phyloP scores from a whole-genome alignment of 2,888 invertebrate genomes.

The Synanthedon andrenaeformis region DNA sequence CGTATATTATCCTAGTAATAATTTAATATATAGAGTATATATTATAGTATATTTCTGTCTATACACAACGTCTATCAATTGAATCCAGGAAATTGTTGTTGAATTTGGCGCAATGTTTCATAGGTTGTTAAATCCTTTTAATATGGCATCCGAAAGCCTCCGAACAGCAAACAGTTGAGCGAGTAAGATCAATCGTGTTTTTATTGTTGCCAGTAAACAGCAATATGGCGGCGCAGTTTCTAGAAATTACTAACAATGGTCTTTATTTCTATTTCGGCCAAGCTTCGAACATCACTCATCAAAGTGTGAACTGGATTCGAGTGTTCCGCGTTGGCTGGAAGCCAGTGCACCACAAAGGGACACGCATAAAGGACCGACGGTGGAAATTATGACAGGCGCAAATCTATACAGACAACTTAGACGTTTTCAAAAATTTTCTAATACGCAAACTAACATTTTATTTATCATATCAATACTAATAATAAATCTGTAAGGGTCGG shows the following conservation, averaged over 20 bases:
- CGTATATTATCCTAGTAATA: too few species aligned
- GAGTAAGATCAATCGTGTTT: neutral
- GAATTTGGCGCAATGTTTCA: too few species aligned
- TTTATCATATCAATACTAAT: too few species aligned
- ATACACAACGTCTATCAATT: too few species aligned
- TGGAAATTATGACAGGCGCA: conserved; percentile 29
- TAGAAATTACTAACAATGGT: neutral
- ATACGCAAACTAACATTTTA: too few species aligned
- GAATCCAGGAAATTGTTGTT: too few species aligned
- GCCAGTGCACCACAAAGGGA: conserved; percentile 48
- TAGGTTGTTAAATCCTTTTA: too few species aligned
- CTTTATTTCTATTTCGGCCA: neutral
- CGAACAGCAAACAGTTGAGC: too few species aligned
- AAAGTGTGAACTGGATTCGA: neutral
- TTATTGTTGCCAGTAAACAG: neutral
- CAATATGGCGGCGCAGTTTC: neutral
- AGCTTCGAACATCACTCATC: neutral
- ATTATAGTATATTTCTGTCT: too few species aligned
- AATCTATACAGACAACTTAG: neutral
- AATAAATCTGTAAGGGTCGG: too few species aligned
- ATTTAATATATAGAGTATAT: too few species aligned
- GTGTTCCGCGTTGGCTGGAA: conserved; percentile 43
- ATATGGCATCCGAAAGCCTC: neutral
- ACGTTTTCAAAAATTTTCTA: too few species aligned
- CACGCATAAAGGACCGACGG: conserved; percentile 27